Conservation (phyloP, 1,140 invertebrate species). For the Aradophagus sp. region DNA sequence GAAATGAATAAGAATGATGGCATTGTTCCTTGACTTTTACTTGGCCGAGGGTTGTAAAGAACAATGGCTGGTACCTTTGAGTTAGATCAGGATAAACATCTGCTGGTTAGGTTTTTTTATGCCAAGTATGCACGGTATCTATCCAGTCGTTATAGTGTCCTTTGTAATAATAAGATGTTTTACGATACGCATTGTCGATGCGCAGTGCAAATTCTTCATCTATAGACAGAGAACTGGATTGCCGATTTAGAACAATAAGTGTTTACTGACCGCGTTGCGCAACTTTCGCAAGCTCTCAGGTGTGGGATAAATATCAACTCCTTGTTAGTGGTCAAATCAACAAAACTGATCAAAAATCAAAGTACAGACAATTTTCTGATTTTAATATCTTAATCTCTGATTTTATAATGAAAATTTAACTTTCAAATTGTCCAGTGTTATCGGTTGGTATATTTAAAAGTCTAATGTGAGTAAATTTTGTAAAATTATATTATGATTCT, state of each 20-base stretch:
- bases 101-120: constrained; percentile 35
- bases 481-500: no score
- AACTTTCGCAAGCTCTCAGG: not conserved
- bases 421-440: no score
- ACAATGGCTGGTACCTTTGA: constrained; percentile 44
- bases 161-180: constrained; percentile 49
- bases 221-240: constrained; percentile 24
- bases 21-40: constrained; percentile 51
- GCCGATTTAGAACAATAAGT: constrained; percentile 13
- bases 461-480: no score
- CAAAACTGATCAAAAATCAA: no score
- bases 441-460: no score
- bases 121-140: constrained; percentile 34
- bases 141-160: constrained; percentile 26
- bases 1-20: constrained; percentile 41
- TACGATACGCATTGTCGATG: constrained; percentile 21
- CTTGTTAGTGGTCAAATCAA: no score
- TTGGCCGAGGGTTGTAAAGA: constrained; percentile 39
- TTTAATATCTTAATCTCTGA: no score
- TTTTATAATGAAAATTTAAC: no score
- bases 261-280: constrained; percentile 1
- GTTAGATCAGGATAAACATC: constrained; percentile 48
- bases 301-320: no score
- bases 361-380: no score
- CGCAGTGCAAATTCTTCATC: constrained; percentile 12